These are phyloP conservation scores for Diplodus sargus DNA, from an alignment of 2,797 vertebrate species.

Conservation along the genomic window DNA sequence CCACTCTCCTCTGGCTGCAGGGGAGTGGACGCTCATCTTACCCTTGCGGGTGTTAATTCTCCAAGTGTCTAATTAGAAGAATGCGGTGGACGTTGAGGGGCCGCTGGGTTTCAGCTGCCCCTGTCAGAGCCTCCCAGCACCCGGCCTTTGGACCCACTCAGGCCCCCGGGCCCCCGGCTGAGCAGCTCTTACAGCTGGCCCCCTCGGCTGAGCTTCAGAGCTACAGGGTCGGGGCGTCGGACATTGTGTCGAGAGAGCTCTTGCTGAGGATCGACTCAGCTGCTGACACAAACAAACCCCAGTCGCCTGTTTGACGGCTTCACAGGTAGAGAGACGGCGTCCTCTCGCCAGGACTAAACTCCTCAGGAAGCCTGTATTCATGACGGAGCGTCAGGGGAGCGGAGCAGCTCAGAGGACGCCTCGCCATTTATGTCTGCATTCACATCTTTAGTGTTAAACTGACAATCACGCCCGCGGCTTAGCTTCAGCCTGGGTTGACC, in stretches of 20 bases:
- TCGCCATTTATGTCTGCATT: constrained; percentile 10
- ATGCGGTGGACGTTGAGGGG: constrained; percentile 49
- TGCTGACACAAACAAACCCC: constrained; percentile 61
- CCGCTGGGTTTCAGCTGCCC: constrained; percentile 68
- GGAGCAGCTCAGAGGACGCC: background rate
- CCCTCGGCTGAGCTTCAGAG: constrained; percentile 47
- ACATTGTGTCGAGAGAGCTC: constrained; percentile 66
- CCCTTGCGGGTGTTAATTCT: constrained; percentile 66
- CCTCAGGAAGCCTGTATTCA: constrained; percentile 53
- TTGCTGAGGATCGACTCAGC: constrained; percentile 53
- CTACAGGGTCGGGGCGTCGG: constrained; percentile 36
- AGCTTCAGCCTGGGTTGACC: constrained; percentile 14
- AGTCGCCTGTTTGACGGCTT: constrained; percentile 67
- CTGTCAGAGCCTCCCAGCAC: constrained; percentile 67
- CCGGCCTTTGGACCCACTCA: constrained; percentile 46
- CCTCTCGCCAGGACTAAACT: constrained; percentile 39
- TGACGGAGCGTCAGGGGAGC: background rate
- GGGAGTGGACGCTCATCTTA: constrained; percentile 32
- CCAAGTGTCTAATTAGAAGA: constrained; percentile 74
- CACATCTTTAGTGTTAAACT: constrained; percentile 6
- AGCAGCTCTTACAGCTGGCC: constrained; percentile 50
- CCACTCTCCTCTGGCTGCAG: constrained; percentile 9
- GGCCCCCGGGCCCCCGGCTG: constrained; percentile 55
- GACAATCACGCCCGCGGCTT: background rate
- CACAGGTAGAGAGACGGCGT: constrained; percentile 64